Conservation (phyloP, 35 echinoderm and acorn worm genomes). For the Diadema setosum region DNA sequence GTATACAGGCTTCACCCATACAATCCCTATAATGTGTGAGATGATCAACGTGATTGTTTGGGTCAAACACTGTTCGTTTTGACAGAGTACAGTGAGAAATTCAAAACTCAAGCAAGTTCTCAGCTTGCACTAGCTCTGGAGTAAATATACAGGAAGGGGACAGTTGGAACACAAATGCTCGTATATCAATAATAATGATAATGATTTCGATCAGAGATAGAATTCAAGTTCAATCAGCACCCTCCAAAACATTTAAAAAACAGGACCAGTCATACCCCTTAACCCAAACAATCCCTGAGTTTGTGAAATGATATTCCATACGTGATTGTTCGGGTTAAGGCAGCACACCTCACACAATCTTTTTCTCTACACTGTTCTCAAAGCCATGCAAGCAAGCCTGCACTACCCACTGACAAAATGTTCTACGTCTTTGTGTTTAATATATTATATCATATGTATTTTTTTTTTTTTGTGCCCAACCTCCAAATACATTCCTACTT, state of each 20-base stretch:
- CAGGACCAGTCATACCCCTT: not conserved
- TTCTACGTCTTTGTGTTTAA: too few relatives aligned
- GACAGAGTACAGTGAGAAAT: too few relatives aligned
- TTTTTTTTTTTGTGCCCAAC: too few relatives aligned
- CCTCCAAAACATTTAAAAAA: not conserved
- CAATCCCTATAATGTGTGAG: not conserved
- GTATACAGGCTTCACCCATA: not conserved
- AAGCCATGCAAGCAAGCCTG: slow-evolving; percentile 7
- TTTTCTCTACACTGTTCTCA: not conserved
- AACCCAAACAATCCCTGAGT: slow-evolving; percentile 9
- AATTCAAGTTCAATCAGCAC: not conserved
- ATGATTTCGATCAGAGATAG: not conserved
- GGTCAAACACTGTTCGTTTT: not conserved
- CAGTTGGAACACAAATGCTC: not conserved
- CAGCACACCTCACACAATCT: not conserved
- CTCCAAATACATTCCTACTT: too few relatives aligned
- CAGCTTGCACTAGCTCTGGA: not conserved
- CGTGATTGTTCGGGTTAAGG: slow-evolving; percentile 13
- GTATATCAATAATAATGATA: not conserved
- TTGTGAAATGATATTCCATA: not conserved
- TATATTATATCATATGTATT: too few relatives aligned
- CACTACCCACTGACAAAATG: not conserved
- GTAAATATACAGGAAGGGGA: not conserved
- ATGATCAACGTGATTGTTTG: not conserved
- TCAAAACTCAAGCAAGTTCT: too few relatives aligned